These are phyloP conservation scores for Probosciger aterrimus DNA, from an alignment of 2,113 vertebrate species.

Conservation along the genomic window DNA sequence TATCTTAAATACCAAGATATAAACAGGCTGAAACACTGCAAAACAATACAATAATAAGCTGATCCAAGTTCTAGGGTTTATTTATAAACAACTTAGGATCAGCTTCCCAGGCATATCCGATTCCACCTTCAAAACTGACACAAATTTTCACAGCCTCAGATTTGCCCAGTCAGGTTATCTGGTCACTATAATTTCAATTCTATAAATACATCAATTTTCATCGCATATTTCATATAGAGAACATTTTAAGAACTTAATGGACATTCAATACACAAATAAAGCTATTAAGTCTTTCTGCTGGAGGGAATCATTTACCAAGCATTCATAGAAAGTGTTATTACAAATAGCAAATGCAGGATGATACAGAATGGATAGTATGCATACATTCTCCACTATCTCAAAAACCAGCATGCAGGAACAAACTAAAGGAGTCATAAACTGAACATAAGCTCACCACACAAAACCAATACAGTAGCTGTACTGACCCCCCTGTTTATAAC, in stretches of 20 bases:
- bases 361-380: not conserved
- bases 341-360: not conserved
- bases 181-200: not conserved
- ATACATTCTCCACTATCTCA: not conserved
- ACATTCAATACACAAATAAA: not conserved
- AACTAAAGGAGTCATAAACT: not conserved
- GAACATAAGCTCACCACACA: not conserved
- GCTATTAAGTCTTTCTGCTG: not conserved
- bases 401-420: not conserved
- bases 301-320: not conserved
- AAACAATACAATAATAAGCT: not conserved
- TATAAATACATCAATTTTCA: not conserved
- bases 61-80: not conserved
- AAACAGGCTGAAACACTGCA: not conserved
- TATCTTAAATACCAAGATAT: not conserved
- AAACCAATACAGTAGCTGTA: not conserved
- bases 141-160: not conserved
- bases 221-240: not conserved
- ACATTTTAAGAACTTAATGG: not conserved
- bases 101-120: not conserved
- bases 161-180: not conserved
- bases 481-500: rapidly evolving
- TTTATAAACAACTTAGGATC: not conserved
- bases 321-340: not conserved
- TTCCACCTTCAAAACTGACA: not conserved